phyloP scores from a whole-genome alignment of 2,797 vertebrate species.

The Leucoraja ocellata region DNA sequence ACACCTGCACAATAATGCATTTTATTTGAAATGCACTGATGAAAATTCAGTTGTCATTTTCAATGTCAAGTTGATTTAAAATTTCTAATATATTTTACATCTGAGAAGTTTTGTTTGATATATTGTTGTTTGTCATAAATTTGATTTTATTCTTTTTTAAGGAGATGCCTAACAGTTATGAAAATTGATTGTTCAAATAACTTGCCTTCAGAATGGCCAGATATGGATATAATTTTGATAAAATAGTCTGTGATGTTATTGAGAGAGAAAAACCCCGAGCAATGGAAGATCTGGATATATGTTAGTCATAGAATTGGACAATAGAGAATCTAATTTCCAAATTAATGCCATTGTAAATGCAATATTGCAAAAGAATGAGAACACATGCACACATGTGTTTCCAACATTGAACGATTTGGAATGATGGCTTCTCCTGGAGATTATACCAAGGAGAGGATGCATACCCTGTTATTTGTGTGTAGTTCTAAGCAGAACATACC shows the following conservation, averaged over 20 bases:
- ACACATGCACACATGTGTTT: neutral
- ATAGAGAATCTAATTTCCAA: conserved; percentile 1
- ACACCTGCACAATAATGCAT: neutral
- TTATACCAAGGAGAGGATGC: neutral
- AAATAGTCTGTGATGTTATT: neutral
- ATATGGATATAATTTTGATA: neutral
- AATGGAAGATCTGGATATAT: neutral
- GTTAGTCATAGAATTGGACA: neutral
- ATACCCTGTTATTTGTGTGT: neutral
- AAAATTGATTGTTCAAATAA: neutral
- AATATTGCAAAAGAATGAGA: neutral
- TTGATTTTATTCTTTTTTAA: neutral
- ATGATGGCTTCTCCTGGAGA: neutral
- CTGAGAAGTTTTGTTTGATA: neutral
- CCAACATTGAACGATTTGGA: neutral
- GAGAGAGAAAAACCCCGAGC: neutral
- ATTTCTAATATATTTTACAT: neutral
- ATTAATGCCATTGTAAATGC: neutral
- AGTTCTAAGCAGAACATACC: neutral
- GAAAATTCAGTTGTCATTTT: neutral
- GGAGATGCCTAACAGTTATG: neutral
- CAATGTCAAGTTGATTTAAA: neutral
- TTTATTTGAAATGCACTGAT: neutral
- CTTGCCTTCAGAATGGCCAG: neutral
- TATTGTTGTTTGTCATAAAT: neutral